These are phyloP conservation scores for Macquaria australasica DNA, from an alignment of 2,113 vertebrate species.

Conservation along the genomic window DNA sequence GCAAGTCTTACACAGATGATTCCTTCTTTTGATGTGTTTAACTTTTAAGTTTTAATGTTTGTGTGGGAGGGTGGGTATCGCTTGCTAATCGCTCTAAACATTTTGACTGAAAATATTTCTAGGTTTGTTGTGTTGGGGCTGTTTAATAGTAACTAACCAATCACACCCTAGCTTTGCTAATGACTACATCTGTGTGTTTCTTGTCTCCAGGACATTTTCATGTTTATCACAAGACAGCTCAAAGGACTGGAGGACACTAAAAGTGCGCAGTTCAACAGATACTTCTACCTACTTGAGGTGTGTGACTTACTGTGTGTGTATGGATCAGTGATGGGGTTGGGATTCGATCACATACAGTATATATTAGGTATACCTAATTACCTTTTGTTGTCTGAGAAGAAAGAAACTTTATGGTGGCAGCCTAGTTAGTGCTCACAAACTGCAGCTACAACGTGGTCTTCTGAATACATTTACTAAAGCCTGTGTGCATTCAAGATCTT, in stretches of 20 bases:
- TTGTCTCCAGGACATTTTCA: conserved; percentile 95
- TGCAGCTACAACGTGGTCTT: background rate
- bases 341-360: background rate
- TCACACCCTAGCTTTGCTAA: background rate
- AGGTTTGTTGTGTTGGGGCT: background rate
- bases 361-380: background rate
- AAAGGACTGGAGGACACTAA: conserved; percentile 99
- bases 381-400: background rate
- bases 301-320: conserved; percentile 23
- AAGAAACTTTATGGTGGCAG: background rate
- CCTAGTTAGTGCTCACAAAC: background rate
- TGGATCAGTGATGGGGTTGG: background rate
- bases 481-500: background rate
- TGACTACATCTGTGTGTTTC: background rate
- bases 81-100: background rate
- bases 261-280: conserved; percentile 99
- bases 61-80: background rate
- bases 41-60: background rate
- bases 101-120: background rate
- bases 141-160: background rate
- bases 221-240: conserved; percentile 99
- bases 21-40: background rate
- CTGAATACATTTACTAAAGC: too few species aligned
- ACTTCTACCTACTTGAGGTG: conserved; percentile 99
- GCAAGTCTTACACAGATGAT: too few species aligned